phyloP scores from a whole-genome alignment of 2,113 vertebrate species.

The Pogona vitticeps region DNA sequence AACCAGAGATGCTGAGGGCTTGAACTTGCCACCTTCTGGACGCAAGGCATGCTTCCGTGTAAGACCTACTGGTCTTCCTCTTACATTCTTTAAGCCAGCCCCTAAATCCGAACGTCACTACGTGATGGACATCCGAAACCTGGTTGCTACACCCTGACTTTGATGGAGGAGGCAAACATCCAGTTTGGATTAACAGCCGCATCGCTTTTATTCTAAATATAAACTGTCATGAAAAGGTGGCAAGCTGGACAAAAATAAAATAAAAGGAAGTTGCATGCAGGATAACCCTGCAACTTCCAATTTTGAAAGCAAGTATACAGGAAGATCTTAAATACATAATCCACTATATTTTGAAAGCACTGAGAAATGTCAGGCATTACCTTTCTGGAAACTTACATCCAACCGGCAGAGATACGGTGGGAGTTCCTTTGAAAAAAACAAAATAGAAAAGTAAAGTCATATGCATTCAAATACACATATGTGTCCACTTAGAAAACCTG shows the following conservation, averaged over 20 bases:
- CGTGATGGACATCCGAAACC: too few relatives aligned
- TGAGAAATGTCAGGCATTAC: constrained; percentile 69
- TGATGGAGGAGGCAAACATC: not conserved
- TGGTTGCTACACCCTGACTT: too few relatives aligned
- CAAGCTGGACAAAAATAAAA: not conserved
- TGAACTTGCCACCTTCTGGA: too few relatives aligned
- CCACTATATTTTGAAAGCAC: not conserved
- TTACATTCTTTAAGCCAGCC: too few relatives aligned
- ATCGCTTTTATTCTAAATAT: not conserved
- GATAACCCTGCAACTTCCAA: not conserved
- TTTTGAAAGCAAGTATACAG: not conserved
- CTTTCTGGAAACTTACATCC: constrained; percentile 93
- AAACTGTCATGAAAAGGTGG: not conserved
- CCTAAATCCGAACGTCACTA: too few relatives aligned
- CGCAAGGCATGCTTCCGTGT: too few relatives aligned
- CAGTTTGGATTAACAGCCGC: not conserved
- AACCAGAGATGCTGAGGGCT: too few relatives aligned
- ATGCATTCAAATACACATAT: constrained; percentile 15
- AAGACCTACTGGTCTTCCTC: too few relatives aligned
- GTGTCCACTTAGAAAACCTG: not conserved
- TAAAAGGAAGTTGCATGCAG: not conserved
- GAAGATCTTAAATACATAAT: too few relatives aligned
- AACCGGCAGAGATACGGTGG: constrained; percentile 91
- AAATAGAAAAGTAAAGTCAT: constrained; percentile 43
- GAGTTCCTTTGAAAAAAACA: constrained; percentile 85